Percentiles rank a stretch among this genome's conserved stretches.
phyloP scores from a whole-genome alignment of 1,140 invertebrate genomes.

The Penaeus indicus region DNA sequence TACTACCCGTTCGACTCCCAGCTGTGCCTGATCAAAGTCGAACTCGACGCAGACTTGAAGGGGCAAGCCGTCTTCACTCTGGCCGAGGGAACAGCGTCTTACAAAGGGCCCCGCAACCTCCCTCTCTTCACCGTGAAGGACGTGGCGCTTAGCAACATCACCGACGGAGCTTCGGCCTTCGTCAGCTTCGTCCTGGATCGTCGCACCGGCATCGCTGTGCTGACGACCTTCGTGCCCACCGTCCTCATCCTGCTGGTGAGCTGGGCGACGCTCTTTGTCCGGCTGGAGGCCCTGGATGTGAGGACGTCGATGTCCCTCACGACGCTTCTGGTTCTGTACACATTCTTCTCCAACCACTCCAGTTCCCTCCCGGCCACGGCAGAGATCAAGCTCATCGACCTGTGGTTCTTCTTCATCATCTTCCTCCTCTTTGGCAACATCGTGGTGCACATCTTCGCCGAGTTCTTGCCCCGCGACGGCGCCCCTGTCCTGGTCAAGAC shows the following conservation, averaged over 20 bases:
- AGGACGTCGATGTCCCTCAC: slow-evolving; percentile 52
- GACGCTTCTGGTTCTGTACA: slow-evolving; percentile 57
- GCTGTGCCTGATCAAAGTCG: slow-evolving; percentile 22
- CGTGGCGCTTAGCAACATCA: background rate
- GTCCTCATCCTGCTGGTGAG: slow-evolving; percentile 36
- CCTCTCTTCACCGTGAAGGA: slow-evolving; percentile 25
- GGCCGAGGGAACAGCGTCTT: background rate
- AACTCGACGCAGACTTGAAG: background rate
- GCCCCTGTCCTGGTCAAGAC: too few relatives aligned
- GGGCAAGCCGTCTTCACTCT: background rate
- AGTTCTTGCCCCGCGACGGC: background rate
- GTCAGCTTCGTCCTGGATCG: slow-evolving; percentile 9
- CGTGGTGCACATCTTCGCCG: slow-evolving; percentile 37
- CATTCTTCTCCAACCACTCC: slow-evolving; percentile 47
- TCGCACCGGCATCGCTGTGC: slow-evolving; percentile 1
- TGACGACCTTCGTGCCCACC: slow-evolving; percentile 43
- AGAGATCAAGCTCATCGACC: slow-evolving; percentile 51
- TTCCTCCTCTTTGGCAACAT: slow-evolving; percentile 47
- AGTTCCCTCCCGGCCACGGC: slow-evolving; percentile 35
- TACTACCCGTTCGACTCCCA: slow-evolving; percentile 39
- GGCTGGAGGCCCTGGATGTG: slow-evolving; percentile 32
- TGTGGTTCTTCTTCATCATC: slow-evolving; percentile 60
- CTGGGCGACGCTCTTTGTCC: slow-evolving; percentile 39
- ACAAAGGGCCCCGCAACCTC: slow-evolving; percentile 2
- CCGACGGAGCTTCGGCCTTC: background rate